phyloP scores from a whole-genome alignment of 2,888 invertebrate species.

The Drosophila meridionalis region DNA sequence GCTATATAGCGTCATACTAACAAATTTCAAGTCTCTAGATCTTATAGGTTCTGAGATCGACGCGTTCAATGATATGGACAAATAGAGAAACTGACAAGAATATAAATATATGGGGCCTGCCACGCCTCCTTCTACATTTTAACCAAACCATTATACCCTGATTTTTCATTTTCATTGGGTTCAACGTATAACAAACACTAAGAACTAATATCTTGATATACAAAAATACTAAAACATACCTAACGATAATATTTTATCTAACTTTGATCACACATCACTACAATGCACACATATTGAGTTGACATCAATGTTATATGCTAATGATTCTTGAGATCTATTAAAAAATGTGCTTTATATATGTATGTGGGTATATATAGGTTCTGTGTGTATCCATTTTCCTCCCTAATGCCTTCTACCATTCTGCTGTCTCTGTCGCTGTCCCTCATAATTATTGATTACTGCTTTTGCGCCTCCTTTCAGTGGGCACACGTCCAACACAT shows the following conservation, averaged over 20 bases:
- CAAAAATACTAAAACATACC: neutral
- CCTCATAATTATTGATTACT: constrained; percentile 59
- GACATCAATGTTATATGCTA: neutral
- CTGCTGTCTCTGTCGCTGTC: constrained; percentile 3
- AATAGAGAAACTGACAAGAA: too few species aligned
- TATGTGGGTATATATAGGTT: neutral
- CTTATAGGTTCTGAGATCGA: too few species aligned
- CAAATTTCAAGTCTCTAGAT: too few species aligned
- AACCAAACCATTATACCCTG: too few species aligned
- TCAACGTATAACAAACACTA: too few species aligned
- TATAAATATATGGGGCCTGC: too few species aligned
- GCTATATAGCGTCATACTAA: too few species aligned
- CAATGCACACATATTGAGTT: neutral
- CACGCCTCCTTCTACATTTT: too few species aligned
- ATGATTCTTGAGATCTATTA: neutral
- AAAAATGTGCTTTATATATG: neutral
- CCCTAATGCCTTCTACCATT: constrained; percentile 3
- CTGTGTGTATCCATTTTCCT: constrained; percentile 10
- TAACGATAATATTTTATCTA: neutral
- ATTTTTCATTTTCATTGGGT: too few species aligned
- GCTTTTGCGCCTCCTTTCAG: constrained; percentile 38
- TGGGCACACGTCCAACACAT: constrained; percentile 32
- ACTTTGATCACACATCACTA: neutral
- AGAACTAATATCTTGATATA: too few species aligned
- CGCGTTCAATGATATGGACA: too few species aligned